phyloP scores from a whole-genome alignment of 1,140 invertebrate genomes.

The Archivesica marissinica region DNA sequence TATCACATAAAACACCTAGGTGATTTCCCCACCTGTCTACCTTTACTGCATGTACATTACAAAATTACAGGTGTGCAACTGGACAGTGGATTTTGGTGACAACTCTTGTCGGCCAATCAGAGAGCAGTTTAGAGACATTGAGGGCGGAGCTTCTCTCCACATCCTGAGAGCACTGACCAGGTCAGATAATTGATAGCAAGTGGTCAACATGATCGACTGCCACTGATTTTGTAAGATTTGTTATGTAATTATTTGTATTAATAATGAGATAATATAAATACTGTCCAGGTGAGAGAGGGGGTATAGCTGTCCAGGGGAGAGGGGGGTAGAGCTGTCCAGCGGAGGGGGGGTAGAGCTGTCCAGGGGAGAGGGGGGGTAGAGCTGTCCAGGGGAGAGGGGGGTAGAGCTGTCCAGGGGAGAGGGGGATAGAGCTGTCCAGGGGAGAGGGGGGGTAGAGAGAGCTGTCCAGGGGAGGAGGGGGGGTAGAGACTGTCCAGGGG shows the following conservation, averaged over 20 bases:
- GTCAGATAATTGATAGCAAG: constrained; percentile 33
- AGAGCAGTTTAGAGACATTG: background rate
- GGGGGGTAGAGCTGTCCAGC: too few relatives aligned
- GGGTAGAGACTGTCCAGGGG: too few relatives aligned
- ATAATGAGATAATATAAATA: constrained; percentile 13
- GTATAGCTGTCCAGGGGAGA: too few relatives aligned
- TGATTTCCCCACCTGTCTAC: constrained; percentile 28
- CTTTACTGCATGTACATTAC: background rate
- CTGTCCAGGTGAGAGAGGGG: background rate
- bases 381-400: too few relatives aligned
- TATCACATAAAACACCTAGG: constrained; percentile 26
- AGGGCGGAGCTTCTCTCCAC: constrained; percentile 13
- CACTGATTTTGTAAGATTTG: constrained; percentile 33
- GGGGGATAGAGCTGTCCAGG: too few relatives aligned
- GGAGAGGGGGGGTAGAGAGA: too few relatives aligned
- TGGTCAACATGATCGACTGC: background rate
- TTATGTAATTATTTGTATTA: constrained; percentile 33
- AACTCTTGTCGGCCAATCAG: constrained; percentile 28
- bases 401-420: too few relatives aligned
- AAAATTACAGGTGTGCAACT: constrained; percentile 28
- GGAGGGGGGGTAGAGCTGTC: too few relatives aligned
- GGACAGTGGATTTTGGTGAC: background rate
- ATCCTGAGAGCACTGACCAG: background rate
- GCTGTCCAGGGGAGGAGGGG: too few relatives aligned
- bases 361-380: too few relatives aligned